Base-by-base conservation (phyloP, 2,888 invertebrate genomes). In the Nebria brevicollis region DNA sequence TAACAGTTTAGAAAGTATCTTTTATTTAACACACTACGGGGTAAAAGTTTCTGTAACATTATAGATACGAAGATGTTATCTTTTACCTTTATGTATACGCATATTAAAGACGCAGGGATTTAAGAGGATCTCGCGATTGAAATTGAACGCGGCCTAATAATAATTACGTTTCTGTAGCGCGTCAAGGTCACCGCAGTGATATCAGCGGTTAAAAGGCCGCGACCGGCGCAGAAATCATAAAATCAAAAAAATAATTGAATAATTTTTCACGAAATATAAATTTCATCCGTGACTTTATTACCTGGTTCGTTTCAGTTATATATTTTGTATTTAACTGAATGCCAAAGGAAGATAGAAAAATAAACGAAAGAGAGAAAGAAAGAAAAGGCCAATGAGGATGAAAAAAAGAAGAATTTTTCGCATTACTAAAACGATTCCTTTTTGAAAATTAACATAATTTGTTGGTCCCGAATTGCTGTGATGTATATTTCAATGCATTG, bases 21-120 rank as follows among this genome's bases (percentile, higher is more conserved):
- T 81, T 81, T 81, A 81, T 81, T 81, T 81, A 81, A 81, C 80
- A 66, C 80, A 75, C 75, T 73, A 75, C 73, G 73, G 66, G 79
- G 66, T 68, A 68, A 68, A 68, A 68, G 10, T 25, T 68, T 68
- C 15, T 68, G 68, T 68, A 68, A 68, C 15, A 68, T 68, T 68
- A 25, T 68, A 25, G 68, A 68, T 68, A 25, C 20, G 20, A 20
- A 20, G 20, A 20, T 20, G 20, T 68, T 54, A 54, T 54, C 54
- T 54, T 54, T 68, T 68, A 68, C 68, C 25, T 68, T 68, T 15
- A 11, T 54, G 2, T 7, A 54, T 54, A 54, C 54, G 8, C 8
- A 54, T 54, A 6, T 54, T 54, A 54, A 54, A 54, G 8, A 7
- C 13, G 13, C 54, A 54, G 8, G 7, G 6, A 54, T 54, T 54